Evolutionary conservation across 2,888 invertebrate species (phyloP).

Genomic region (Lasioglossum oenotherae): DNA sequence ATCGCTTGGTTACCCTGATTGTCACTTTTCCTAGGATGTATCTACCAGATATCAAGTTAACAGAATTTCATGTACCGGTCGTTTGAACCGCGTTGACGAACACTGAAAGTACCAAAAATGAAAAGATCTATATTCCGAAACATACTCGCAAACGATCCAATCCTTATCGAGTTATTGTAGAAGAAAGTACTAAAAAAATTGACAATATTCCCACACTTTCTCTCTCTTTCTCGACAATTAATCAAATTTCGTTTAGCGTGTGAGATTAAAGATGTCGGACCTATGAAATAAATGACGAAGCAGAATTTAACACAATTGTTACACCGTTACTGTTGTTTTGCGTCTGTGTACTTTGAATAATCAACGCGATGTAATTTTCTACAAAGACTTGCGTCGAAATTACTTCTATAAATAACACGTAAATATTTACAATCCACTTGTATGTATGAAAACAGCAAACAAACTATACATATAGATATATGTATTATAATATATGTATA

Average conservation of each 20-base stretch:
- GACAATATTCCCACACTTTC: conserved; percentile 13
- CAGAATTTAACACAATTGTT: background rate
- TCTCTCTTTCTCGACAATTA: conserved; percentile 14
- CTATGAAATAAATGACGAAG: conserved; percentile 12
- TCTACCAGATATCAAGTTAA: background rate
- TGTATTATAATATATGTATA: background rate
- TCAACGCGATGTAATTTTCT: conserved; percentile 48
- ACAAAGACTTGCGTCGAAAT: conserved; percentile 35
- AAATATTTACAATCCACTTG: conserved; percentile 35
- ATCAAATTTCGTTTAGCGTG: conserved; percentile 3
- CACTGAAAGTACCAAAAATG: conserved; percentile 5
- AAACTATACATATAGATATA: conserved; percentile 8
- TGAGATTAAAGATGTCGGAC: background rate
- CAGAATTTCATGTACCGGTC: background rate
- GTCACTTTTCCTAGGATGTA: background rate
- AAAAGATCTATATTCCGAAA: background rate
- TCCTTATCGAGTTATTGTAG: conserved; percentile 13
- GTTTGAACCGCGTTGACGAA: background rate
- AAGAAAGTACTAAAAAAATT: conserved; percentile 13
- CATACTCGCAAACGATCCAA: background rate
- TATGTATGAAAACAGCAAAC: conserved; percentile 15
- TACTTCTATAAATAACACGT: conserved; percentile 49
- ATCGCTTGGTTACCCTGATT: background rate
- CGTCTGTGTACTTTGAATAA: conserved; percentile 43
- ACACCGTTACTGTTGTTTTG: conserved; percentile 16